Conservation (phyloP, 2,888 invertebrate species). For the Polyommatus icarus region DNA sequence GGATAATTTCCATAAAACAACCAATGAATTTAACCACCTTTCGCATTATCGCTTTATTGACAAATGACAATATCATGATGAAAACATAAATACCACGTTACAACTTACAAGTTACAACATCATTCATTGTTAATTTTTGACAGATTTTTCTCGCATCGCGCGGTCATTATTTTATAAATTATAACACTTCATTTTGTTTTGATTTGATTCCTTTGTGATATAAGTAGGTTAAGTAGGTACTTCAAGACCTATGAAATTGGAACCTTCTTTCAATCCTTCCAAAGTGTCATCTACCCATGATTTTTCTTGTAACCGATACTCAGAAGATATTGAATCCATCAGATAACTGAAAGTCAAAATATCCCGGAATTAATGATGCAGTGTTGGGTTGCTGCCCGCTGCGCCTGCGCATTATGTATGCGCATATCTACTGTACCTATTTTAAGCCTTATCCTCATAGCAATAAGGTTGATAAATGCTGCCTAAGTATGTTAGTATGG, state of each 20-base stretch:
- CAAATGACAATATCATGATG: not conserved
- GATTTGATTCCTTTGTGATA: not conserved
- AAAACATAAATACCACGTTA: not conserved
- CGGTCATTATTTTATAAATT: too few relatives aligned
- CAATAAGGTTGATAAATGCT: not conserved
- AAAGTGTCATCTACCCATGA: not conserved
- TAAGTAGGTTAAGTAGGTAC: too few relatives aligned
- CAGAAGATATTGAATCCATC: not conserved
- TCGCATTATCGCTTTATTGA: not conserved
- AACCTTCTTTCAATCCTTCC: not conserved
- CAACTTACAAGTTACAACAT: too few relatives aligned
- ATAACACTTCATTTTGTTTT: not conserved
- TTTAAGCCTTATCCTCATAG: not conserved
- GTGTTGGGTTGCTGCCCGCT: slow-evolving; percentile 19
- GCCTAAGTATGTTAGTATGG: not conserved
- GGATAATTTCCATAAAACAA: not conserved
- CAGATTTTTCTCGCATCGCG: not conserved
- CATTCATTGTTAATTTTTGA: not conserved
- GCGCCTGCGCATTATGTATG: slow-evolving; percentile 5
- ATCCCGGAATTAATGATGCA: not conserved
- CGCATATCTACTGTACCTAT: not conserved
- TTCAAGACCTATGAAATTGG: too few relatives aligned
- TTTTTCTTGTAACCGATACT: not conserved
- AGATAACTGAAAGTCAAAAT: not conserved
- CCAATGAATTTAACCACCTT: slow-evolving; percentile 14